phyloP scores from a whole-genome alignment of 2,888 invertebrate genomes.

The Chrysolina haemoptera region DNA sequence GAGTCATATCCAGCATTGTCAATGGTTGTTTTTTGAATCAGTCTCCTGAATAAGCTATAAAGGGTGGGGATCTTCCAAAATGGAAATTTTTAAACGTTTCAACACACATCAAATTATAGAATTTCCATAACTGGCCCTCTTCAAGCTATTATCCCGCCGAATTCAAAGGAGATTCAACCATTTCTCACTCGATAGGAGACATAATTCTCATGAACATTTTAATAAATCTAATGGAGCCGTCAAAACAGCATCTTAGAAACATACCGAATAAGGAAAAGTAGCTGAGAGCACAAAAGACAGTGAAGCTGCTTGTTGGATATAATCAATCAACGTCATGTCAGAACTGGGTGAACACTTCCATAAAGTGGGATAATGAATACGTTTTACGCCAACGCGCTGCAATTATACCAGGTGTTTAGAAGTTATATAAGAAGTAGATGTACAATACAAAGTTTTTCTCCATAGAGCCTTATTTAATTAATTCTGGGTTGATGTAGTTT shows the following conservation, averaged over 20 bases:
- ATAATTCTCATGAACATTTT: slow-evolving; percentile 31
- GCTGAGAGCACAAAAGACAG: slow-evolving; percentile 42
- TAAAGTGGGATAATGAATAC: slow-evolving; percentile 56
- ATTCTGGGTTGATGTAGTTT: no score
- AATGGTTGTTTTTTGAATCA: no score
- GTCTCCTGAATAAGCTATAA: no score
- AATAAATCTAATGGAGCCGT: slow-evolving; percentile 33
- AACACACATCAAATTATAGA: neutral
- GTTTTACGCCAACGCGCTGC: slow-evolving; percentile 48
- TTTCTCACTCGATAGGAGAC: slow-evolving; percentile 12
- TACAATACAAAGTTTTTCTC: no score
- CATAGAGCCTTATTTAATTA: no score
- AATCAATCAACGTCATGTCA: slow-evolving; percentile 58
- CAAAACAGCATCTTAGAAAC: slow-evolving; percentile 31
- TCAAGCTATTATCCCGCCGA: neutral
- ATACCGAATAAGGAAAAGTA: slow-evolving; percentile 25
- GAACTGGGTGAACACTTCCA: slow-evolving; percentile 55
- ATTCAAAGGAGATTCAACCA: slow-evolving; percentile 7
- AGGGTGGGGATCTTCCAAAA: neutral
- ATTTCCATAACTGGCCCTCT: neutral
- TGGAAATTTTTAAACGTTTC: neutral
- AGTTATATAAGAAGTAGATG: neutral
- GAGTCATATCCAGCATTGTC: no score
- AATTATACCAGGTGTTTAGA: slow-evolving; percentile 8
- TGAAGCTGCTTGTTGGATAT: slow-evolving; percentile 41